A percentile compares a stretch with the other conserved stretches of the same genome.
Evolutionary conservation across 92 coral and sea anemone species (phyloP).

Genomic region (Heliopora coerulea): DNA sequence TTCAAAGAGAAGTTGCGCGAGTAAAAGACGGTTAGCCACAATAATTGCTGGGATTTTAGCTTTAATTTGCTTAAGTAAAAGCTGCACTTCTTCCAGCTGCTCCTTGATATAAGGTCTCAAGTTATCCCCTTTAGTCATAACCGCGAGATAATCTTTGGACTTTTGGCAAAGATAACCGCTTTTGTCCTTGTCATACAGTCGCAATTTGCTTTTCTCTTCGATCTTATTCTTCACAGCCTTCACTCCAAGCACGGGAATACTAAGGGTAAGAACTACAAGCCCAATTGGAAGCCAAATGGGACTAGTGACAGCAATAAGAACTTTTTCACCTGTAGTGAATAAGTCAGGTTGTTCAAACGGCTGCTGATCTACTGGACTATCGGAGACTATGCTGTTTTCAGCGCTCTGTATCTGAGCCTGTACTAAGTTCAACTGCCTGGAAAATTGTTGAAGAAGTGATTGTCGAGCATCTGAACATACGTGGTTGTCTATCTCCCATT

Average conservation of each 20-base stretch:
- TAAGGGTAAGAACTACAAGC: slow-evolving; percentile 42
- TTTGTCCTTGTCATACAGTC: neutral
- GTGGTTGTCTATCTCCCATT: slow-evolving; percentile 51
- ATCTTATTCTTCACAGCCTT: slow-evolving; percentile 38
- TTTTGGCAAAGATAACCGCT: slow-evolving; percentile 34
- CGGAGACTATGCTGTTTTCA: neutral
- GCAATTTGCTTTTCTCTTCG: slow-evolving; percentile 1
- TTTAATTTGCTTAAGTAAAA: slow-evolving; percentile 22
- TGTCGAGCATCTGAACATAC: slow-evolving; percentile 32
- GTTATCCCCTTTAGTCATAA: neutral
- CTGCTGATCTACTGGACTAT: neutral
- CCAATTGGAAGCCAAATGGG: slow-evolving; percentile 64
- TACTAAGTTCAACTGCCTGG: neutral
- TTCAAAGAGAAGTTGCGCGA: slow-evolving; percentile 20
- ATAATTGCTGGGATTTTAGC: slow-evolving; percentile 48
- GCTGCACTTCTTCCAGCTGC: slow-evolving; percentile 30
- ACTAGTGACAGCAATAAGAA: slow-evolving; percentile 33
- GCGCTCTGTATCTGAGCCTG: neutral
- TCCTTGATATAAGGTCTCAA: slow-evolving; percentile 13
- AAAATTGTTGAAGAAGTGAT: slow-evolving; percentile 33
- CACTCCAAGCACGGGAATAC: slow-evolving; percentile 40
- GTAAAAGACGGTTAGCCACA: slow-evolving; percentile 33
- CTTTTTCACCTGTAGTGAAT: neutral
- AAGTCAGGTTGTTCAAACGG: neutral
- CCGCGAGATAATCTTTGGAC: slow-evolving; percentile 27